Evolutionary conservation across 2,113 vertebrate genomes (phyloP).

Genomic region (Nettapus auritus): DNA sequence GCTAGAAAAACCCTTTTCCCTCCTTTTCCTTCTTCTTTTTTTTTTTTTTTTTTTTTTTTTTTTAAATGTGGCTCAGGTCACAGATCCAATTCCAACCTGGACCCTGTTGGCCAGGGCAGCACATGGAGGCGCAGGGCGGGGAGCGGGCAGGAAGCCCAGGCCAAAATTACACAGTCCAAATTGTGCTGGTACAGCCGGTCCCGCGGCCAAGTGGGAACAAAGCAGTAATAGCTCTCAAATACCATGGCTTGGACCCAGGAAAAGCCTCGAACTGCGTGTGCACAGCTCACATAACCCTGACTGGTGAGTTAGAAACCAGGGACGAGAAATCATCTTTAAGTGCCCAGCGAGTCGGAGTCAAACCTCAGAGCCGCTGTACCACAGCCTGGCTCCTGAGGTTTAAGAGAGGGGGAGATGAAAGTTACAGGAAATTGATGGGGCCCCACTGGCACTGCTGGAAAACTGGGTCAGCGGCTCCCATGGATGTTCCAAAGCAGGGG

Average conservation of each 20-base stretch:
- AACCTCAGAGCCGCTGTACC: background rate
- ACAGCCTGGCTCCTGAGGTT: background rate
- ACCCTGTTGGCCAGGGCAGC: background rate
- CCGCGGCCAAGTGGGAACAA: background rate
- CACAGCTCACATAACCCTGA: background rate
- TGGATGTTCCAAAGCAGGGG: background rate
- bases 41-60: background rate
- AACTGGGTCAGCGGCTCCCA: background rate
- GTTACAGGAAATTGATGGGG: background rate
- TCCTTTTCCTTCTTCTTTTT: background rate
- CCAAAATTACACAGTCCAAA: conserved; percentile 55
- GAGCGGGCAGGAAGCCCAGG: conserved; percentile 20
- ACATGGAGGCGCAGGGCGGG: background rate
- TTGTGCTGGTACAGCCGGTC: conserved; percentile 49
- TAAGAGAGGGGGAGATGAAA: background rate
- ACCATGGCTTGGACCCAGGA: conserved; percentile 42
- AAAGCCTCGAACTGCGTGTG: background rate
- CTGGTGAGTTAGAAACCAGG: background rate
- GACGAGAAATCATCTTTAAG: background rate
- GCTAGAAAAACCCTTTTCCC: accelerated
- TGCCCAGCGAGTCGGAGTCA: accelerated
- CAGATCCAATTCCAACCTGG: background rate
- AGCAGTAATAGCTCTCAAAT: background rate
- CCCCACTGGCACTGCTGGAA: background rate
- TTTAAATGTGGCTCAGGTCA: background rate